Evolutionary conservation across 92 coral and sea anemone genomes (phyloP).

Genomic region (Porites evermanni): DNA sequence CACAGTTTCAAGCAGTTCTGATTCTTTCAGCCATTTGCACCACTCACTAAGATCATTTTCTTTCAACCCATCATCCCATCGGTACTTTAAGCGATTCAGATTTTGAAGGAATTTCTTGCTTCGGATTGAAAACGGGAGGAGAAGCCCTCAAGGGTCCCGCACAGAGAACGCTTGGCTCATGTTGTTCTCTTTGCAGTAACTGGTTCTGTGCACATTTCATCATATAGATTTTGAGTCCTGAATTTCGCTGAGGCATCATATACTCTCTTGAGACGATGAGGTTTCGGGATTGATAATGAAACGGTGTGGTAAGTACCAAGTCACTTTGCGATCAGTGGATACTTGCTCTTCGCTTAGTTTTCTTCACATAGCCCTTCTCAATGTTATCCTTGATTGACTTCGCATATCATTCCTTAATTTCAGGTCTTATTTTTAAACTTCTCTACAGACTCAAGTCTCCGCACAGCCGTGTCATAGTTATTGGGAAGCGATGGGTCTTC

Average conservation of each 20-base stretch:
- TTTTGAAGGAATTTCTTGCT: no score
- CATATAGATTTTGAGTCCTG: no score
- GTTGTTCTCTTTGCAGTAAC: slow-evolving; percentile 29
- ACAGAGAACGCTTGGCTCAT: slow-evolving; percentile 34
- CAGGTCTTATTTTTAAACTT: no score
- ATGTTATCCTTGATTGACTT: slow-evolving; percentile 58
- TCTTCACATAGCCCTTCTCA: slow-evolving; percentile 38
- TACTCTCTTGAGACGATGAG: slow-evolving; percentile 21
- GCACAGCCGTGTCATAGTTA: slow-evolving; percentile 1
- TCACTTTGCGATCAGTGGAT: not conserved
- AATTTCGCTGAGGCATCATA: slow-evolving; percentile 12
- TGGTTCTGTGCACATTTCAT: no score
- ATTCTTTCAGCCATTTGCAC: no score
- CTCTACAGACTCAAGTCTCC: no score
- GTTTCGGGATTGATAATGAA: slow-evolving; percentile 40
- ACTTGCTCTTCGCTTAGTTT: slow-evolving; percentile 40
- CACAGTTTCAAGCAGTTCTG: no score
- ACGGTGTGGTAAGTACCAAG: slow-evolving; percentile 31
- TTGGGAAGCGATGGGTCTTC: slow-evolving; percentile 21
- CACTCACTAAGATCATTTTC: no score
- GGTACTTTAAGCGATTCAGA: no score
- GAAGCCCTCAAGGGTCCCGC: slow-evolving; percentile 34
- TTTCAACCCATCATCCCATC: no score
- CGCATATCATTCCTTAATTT: no score
- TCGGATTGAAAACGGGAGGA: no score